phyloP scores from a whole-genome alignment of 1,140 invertebrate genomes.

The Drosophila azteca region DNA sequence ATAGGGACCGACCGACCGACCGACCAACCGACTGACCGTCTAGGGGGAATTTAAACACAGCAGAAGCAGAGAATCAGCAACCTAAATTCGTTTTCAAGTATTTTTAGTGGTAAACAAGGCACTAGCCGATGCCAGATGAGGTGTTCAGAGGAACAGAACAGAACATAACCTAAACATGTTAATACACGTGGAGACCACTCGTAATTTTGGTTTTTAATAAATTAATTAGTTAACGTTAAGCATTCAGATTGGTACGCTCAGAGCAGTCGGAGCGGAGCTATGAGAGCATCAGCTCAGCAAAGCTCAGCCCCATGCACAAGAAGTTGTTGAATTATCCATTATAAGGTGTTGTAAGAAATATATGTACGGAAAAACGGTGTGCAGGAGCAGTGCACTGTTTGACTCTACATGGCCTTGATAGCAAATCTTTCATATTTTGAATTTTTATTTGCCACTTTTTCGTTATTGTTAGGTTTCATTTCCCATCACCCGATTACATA shows the following conservation, averaged over 20 bases:
- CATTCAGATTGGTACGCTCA: constrained; percentile 15
- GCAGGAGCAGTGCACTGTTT: constrained; percentile 36
- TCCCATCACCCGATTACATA: constrained; percentile 31
- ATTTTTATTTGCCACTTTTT: constrained; percentile 11
- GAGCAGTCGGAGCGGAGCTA: too few species aligned
- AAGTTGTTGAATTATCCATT: constrained; percentile 46
- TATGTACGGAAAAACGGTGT: constrained; percentile 26
- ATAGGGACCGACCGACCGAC: background rate
- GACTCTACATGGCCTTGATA: constrained; percentile 66
- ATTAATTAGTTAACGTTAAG: background rate
- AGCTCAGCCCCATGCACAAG: constrained; percentile 12
- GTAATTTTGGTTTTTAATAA: constrained; percentile 43
- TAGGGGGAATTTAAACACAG: constrained; percentile 2
- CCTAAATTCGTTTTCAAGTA: constrained; percentile 61
- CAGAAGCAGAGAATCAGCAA: constrained; percentile 17
- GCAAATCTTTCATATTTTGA: constrained; percentile 60
- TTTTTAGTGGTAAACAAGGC: constrained; percentile 59
- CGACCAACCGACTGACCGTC: background rate
- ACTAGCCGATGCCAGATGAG: constrained; percentile 4
- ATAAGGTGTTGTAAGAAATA: constrained; percentile 29
- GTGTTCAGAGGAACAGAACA: constrained; percentile 14
- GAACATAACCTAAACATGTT: constrained; percentile 24
- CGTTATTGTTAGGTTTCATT: constrained; percentile 51
- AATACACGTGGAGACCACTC: constrained; percentile 4
- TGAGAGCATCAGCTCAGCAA: constrained; percentile 2